phyloP scores from a whole-genome alignment of 2,888 invertebrate genomes.

The Pyrgus malvae region DNA sequence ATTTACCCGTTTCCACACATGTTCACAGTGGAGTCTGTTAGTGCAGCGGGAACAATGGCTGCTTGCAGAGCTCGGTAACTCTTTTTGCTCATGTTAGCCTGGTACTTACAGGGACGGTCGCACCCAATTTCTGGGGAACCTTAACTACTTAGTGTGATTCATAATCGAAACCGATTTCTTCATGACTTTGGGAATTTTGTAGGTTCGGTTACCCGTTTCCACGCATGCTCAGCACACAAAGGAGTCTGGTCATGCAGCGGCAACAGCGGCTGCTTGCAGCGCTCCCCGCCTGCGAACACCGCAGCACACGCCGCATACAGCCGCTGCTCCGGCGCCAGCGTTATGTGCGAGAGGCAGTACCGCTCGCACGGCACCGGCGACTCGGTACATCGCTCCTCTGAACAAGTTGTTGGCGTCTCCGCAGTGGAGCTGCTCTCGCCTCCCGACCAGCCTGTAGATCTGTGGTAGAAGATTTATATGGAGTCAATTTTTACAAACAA shows the following conservation, averaged over 20 bases:
- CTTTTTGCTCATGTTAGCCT: too few relatives aligned
- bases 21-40: too few relatives aligned
- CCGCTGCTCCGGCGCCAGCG: conserved; percentile 91
- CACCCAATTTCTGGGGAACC: too few relatives aligned
- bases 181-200: background rate
- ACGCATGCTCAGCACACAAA: conserved; percentile 92
- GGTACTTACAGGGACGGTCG: too few relatives aligned
- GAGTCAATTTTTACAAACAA: background rate
- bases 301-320: conserved; percentile 79
- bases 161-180: too few relatives aligned
- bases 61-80: too few relatives aligned
- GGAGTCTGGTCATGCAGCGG: conserved; percentile 85
- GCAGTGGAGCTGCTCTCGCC: conserved; percentile 49
- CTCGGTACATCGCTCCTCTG: conserved; percentile 52
- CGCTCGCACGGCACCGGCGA: conserved; percentile 88
- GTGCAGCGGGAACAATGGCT: too few relatives aligned
- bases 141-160: too few relatives aligned
- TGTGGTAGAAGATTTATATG: background rate
- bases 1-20: too few relatives aligned
- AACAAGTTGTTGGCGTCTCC: conserved; percentile 42
- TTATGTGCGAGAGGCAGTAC: conserved; percentile 92
- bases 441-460: conserved; percentile 57
- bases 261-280: conserved; percentile 71
- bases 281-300: conserved; percentile 73
- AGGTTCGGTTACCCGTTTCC: conserved; percentile 83